Evolutionary conservation across 2,113 vertebrate species (phyloP).

Genomic region (Equus przewalskii): DNA sequence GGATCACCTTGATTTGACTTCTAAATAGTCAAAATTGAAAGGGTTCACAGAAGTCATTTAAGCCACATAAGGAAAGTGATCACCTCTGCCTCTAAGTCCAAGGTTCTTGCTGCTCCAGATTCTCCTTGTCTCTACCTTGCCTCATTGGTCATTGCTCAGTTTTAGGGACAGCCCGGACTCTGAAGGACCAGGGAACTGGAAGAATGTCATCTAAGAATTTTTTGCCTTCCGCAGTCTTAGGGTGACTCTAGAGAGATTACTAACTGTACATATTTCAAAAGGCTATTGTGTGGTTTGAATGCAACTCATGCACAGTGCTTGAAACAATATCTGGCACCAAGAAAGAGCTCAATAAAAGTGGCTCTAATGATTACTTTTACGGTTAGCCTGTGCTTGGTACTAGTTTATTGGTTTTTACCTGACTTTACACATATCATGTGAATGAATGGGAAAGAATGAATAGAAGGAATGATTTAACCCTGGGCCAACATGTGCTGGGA

Average conservation of each 20-base stretch:
- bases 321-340: background rate
- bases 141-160: background rate
- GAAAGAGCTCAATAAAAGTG: background rate
- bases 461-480: background rate
- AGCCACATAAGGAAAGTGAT: background rate
- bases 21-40: slow-evolving; percentile 7
- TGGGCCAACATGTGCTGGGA: background rate
- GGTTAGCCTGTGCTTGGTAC: background rate
- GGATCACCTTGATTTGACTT: background rate
- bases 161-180: background rate
- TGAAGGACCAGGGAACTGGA: background rate
- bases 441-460: background rate
- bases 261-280: background rate
- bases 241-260: background rate
- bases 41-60: background rate
- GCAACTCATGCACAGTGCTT: background rate
- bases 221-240: background rate
- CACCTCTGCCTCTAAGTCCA: background rate
- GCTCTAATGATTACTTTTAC: background rate
- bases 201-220: background rate
- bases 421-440: background rate
- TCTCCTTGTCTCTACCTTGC: background rate
- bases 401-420: background rate
- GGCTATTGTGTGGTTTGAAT: background rate
- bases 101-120: background rate